phyloP scores from a whole-genome alignment of 1,140 invertebrate genomes.

The Eufriesea mexicana region DNA sequence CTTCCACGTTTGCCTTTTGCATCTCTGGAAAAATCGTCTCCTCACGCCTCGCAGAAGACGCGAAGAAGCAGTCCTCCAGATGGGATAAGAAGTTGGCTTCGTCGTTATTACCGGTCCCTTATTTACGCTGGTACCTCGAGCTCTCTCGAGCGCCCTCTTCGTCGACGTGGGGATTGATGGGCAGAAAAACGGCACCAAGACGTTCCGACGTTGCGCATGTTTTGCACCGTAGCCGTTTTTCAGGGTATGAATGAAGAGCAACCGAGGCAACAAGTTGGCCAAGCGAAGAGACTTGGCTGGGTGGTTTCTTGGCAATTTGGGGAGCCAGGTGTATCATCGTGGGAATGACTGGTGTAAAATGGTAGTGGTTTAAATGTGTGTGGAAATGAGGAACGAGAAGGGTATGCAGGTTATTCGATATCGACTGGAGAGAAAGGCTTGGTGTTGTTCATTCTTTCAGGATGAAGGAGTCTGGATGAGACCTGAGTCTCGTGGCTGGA shows the following conservation, averaged over 20 bases:
- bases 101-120: conserved; percentile 16
- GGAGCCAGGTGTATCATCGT: neutral
- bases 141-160: too few relatives aligned
- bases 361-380: too few relatives aligned
- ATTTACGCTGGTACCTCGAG: neutral
- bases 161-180: neutral
- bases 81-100: neutral
- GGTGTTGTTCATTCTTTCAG: too few relatives aligned
- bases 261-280: conserved; percentile 17
- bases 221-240: neutral
- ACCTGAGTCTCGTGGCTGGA: too few relatives aligned
- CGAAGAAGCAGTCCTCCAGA: neutral
- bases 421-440: too few relatives aligned
- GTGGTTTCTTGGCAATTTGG: neutral
- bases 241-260: neutral
- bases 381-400: too few relatives aligned
- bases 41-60: neutral
- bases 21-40: neutral
- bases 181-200: neutral
- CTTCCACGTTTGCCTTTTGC: neutral
- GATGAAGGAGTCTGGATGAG: too few relatives aligned
- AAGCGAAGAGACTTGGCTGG: neutral
- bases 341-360: too few relatives aligned
- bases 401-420: too few relatives aligned
- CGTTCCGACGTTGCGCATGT: neutral